These are phyloP conservation scores for Hydriomena furcata DNA, from an alignment of 2,888 invertebrate species.

Conservation along the genomic window DNA sequence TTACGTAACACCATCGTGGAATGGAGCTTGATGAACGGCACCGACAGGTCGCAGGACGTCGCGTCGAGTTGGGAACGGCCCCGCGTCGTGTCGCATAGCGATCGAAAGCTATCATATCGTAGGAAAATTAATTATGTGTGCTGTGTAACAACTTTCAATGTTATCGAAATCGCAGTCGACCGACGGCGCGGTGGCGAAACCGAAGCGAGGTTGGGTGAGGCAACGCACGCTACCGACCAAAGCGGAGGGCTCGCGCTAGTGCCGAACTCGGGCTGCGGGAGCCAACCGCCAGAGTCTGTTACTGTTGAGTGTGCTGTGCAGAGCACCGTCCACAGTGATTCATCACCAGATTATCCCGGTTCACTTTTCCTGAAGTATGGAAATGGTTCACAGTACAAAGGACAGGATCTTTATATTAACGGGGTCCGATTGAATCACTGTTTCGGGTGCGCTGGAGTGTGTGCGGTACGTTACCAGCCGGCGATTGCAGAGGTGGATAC, in stretches of 20 bases:
- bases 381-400: not conserved
- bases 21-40: not conserved
- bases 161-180: slow-evolving; percentile 56
- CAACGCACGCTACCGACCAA: slow-evolving; percentile 40
- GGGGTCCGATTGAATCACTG: slow-evolving; percentile 4
- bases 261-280: slow-evolving; percentile 2
- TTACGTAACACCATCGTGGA: too few relatives aligned
- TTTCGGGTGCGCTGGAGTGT: slow-evolving; percentile 32
- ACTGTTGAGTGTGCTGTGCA: not conserved
- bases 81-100: slow-evolving; percentile 4
- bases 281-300: not conserved
- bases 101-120: slow-evolving; percentile 7
- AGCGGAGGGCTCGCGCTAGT: not conserved
- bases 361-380: slow-evolving; percentile 3
- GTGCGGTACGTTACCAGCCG: slow-evolving; percentile 63
- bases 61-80: not conserved
- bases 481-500: slow-evolving; percentile 33
- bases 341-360: not conserved
- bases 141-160: slow-evolving; percentile 43
- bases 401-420: not conserved
- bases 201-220: slow-evolving; percentile 31
- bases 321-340: slow-evolving; percentile 8
- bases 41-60: not conserved
- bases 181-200: slow-evolving; percentile 53
- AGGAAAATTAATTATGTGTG: slow-evolving; percentile 17